These are phyloP conservation scores for Petrocephalus zakoni DNA, from an alignment of 2,113 vertebrate genomes.

Conservation along the genomic window DNA sequence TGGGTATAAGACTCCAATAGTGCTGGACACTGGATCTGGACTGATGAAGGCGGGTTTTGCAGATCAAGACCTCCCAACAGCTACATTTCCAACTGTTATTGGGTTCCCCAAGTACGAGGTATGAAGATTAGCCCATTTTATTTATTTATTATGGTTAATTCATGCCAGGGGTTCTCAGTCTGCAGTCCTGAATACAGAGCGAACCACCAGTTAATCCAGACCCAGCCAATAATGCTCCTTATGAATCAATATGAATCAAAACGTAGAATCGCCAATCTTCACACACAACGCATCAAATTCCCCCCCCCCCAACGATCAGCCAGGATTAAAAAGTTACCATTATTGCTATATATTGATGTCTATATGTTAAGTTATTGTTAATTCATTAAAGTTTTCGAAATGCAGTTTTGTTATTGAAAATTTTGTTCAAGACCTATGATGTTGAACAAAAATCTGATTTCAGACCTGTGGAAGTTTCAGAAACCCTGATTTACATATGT, in stretches of 20 bases:
- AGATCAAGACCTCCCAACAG: constrained; percentile 54
- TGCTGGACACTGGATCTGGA: constrained; percentile 63
- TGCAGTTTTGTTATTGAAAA: background rate
- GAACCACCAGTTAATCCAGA: background rate
- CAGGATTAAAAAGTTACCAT: background rate
- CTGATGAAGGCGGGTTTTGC: constrained; percentile 67
- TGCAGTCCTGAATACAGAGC: background rate
- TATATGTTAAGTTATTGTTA: background rate
- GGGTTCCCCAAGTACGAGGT: constrained; percentile 66
- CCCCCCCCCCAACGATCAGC: background rate
- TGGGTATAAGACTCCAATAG: constrained; percentile 50
- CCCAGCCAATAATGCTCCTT: background rate
- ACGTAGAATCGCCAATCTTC: background rate
- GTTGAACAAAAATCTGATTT: background rate
- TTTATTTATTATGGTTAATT: background rate
- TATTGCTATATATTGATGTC: background rate
- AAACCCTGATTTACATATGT: background rate
- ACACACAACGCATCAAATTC: background rate
- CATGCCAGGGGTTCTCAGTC: background rate
- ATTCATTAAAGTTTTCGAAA: background rate
- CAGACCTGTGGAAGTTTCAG: background rate
- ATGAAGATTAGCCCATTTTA: background rate
- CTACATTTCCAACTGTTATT: constrained; percentile 59
- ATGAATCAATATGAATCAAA: background rate
- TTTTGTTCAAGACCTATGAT: background rate